phyloP scores from a whole-genome alignment of 2,113 vertebrate species.

The Rhynchopsitta pachyrhyncha region DNA sequence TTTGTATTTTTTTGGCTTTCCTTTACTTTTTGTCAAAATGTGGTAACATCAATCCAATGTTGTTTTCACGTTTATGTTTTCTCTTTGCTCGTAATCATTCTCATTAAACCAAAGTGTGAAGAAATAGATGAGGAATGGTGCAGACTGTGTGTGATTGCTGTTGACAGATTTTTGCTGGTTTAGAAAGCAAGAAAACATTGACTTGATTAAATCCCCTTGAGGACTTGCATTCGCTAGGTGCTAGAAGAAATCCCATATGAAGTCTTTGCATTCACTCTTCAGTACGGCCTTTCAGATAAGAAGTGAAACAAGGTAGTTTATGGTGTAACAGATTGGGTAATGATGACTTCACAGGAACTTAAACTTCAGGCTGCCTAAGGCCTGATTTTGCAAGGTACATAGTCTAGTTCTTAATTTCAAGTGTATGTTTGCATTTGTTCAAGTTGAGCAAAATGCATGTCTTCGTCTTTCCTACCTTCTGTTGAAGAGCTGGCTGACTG shows the following conservation, averaged over 20 bases:
- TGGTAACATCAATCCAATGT: not conserved
- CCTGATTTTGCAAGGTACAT: not conserved
- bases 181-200: not conserved
- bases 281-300: not conserved
- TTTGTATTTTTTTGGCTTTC: not conserved
- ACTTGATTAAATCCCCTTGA: not conserved
- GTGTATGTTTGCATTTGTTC: not conserved
- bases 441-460: not conserved
- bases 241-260: not conserved
- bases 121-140: not conserved
- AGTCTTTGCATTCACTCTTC: not conserved
- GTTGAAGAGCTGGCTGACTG: not conserved
- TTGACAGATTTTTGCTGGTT: not conserved
- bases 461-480: not conserved
- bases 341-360: not conserved
- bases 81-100: not conserved
- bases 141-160: not conserved
- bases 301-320: not conserved
- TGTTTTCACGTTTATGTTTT: not conserved
- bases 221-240: accelerated
- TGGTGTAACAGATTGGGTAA: not conserved
- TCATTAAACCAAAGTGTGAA: not conserved
- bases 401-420: not conserved
- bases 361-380: not conserved
- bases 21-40: not conserved